These are phyloP conservation scores for Numida meleagris DNA, from an alignment of 2,113 vertebrate species.

Conservation along the genomic window DNA sequence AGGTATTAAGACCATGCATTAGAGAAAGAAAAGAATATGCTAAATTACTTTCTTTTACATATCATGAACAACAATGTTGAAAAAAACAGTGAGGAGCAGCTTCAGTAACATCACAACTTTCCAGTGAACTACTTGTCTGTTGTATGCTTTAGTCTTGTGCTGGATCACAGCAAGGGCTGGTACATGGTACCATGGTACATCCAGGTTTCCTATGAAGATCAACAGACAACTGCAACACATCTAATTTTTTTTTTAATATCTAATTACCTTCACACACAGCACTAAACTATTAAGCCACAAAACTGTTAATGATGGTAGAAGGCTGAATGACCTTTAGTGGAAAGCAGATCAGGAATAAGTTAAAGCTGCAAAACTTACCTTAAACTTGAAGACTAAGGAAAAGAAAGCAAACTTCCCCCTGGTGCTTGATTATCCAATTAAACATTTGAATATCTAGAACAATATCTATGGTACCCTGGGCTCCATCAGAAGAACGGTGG, in stretches of 20 bases:
- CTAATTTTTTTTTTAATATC: neutral
- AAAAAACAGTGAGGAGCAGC: neutral
- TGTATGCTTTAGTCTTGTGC: neutral
- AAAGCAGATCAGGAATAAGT: neutral
- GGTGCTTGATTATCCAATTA: neutral
- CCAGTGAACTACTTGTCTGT: neutral
- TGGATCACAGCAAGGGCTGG: neutral
- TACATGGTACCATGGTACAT: too few species aligned
- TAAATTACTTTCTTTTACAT: neutral
- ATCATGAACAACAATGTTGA: neutral
- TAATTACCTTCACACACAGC: neutral
- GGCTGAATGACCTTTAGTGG: neutral
- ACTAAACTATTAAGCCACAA: neutral
- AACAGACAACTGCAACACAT: neutral
- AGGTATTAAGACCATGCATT: neutral
- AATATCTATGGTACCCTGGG: too few species aligned
- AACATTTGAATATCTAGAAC: neutral
- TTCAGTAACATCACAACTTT: neutral
- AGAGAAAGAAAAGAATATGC: neutral
- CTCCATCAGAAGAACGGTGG: too few species aligned
- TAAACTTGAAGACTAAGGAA: neutral
- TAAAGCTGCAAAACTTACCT: neutral
- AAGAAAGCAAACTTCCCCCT: neutral
- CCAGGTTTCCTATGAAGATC: neutral
- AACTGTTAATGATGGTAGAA: neutral